These are phyloP conservation scores for Chrysina gloriosa DNA, from an alignment of 2,888 invertebrate genomes.

Conservation along the genomic window DNA sequence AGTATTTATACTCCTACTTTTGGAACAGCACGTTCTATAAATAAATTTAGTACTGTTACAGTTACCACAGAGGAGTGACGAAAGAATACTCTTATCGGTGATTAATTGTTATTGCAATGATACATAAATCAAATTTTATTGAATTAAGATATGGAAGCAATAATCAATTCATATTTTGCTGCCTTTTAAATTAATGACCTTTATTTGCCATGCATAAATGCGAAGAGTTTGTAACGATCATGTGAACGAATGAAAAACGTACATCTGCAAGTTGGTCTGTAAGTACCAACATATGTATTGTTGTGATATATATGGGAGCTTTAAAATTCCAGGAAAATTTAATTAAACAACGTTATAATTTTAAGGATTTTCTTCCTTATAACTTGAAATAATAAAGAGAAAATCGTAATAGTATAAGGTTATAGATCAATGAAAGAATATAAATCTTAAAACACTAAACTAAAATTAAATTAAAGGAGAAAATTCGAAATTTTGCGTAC, in stretches of 20 bases:
- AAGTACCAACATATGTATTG: not conserved
- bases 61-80: not conserved
- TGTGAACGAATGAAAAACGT: too few species aligned
- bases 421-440: too few species aligned
- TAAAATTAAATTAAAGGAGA: too few species aligned
- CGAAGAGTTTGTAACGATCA: too few species aligned
- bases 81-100: slow-evolving; percentile 6
- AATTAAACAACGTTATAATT: too few species aligned
- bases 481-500: too few species aligned
- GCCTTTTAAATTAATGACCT: not conserved
- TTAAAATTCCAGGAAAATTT: too few species aligned
- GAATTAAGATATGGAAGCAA: not conserved
- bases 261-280: too few species aligned
- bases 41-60: slow-evolving; percentile 15
- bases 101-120: slow-evolving; percentile 9
- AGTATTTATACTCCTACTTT: not conserved
- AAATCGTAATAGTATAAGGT: too few species aligned
- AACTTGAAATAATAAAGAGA: too few species aligned
- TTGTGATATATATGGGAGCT: not conserved
- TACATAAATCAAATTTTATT: slow-evolving; percentile 16
- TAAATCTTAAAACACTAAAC: too few species aligned
- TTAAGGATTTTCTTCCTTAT: too few species aligned
- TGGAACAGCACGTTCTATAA: slow-evolving; percentile 12
- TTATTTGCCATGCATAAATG: not conserved
- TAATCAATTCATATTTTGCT: not conserved